Evolutionary conservation across 2,888 invertebrate genomes (phyloP).

Genomic region (Phyllotreta striolata): DNA sequence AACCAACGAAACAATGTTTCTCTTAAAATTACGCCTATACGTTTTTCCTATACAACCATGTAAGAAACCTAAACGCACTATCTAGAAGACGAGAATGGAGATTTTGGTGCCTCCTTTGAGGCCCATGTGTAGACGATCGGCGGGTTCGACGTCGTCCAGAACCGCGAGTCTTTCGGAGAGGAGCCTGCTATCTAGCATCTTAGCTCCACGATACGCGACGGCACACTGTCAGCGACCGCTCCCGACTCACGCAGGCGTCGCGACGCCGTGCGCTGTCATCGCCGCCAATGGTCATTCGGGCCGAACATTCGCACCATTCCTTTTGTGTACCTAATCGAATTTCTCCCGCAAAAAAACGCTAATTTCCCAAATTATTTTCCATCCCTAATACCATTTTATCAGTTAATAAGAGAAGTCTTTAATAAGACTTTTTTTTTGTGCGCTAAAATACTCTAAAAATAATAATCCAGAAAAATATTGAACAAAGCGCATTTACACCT

Average conservation of each 20-base stretch:
- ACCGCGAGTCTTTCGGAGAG: constrained; percentile 56
- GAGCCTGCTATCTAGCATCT: constrained; percentile 59
- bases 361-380: too few relatives aligned
- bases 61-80: constrained; percentile 32
- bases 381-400: too few relatives aligned
- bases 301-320: constrained; percentile 16
- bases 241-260: constrained; percentile 59
- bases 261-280: constrained; percentile 38
- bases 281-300: constrained; percentile 21
- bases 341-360: neutral
- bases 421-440: too few relatives aligned
- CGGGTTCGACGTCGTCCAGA: constrained; percentile 56
- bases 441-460: too few relatives aligned
- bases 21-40: constrained; percentile 15
- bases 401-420: too few relatives aligned
- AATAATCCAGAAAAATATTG: too few relatives aligned
- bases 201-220: constrained; percentile 60
- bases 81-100: constrained; percentile 29
- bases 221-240: constrained; percentile 59
- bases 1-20: constrained; percentile 18
- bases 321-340: neutral
- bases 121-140: constrained; percentile 50
- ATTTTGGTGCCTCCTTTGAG: constrained; percentile 44
- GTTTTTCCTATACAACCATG: constrained; percentile 27
- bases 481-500: too few relatives aligned